These are phyloP conservation scores for Conops quadrifasciatus DNA, from an alignment of 2,888 invertebrate species.

Conservation along the genomic window DNA sequence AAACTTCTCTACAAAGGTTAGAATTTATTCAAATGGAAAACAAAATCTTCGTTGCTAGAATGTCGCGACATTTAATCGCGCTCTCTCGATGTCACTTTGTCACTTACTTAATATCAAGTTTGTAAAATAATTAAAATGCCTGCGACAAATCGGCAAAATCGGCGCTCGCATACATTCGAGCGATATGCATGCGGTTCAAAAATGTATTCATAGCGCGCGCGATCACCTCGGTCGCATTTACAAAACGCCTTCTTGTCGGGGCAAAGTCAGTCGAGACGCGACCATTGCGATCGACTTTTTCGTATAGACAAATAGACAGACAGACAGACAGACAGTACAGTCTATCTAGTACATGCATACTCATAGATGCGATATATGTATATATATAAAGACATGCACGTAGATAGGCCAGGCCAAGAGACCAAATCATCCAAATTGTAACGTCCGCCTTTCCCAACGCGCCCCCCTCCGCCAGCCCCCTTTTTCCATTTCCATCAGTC, in stretches of 20 bases:
- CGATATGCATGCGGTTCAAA: constrained; percentile 27
- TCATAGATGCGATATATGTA: not conserved
- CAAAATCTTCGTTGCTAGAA: not conserved
- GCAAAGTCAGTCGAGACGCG: constrained; percentile 16
- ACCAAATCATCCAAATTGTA: constrained; percentile 45
- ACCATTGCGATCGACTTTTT: constrained; percentile 9
- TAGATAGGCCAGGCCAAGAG: constrained; percentile 29
- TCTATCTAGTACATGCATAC: not conserved
- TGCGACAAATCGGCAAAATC: constrained; percentile 11
- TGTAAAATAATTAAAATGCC: constrained; percentile 23
- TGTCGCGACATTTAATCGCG: not conserved
- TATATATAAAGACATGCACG: not conserved
- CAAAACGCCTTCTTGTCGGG: constrained; percentile 25
- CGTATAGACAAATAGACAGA: constrained; percentile 11
- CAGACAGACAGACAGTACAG: constrained; percentile 12
- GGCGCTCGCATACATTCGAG: not conserved
- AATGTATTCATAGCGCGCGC: constrained; percentile 36
- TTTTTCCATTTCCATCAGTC: too few species aligned
- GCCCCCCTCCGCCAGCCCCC: not conserved
- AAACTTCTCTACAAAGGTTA: too few species aligned
- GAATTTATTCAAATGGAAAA: not conserved
- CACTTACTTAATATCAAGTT: constrained; percentile 14
- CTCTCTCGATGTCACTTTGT: not conserved
- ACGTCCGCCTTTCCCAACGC: not conserved
- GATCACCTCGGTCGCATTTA: constrained; percentile 34